A percentile compares a stretch with the other conserved stretches of the same genome.
Conservation (phyloP, 2,113 vertebrate genomes). For the Cichladusa arquata region DNA sequence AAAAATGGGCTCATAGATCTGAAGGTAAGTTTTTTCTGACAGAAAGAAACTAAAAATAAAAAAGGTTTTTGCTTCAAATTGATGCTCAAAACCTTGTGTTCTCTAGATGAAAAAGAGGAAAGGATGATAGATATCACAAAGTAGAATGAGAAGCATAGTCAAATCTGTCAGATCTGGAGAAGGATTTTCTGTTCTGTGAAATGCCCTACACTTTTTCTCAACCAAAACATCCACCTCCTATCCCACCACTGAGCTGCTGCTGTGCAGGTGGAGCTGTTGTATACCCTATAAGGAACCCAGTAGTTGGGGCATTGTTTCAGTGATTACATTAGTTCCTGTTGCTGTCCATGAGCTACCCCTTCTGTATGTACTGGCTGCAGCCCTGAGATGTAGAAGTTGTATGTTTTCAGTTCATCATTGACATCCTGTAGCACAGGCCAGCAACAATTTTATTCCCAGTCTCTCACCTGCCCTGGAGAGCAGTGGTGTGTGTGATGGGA, state of each 20-base stretch:
- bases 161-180: background rate
- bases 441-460: background rate
- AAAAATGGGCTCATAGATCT: constrained; percentile 88
- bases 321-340: accelerated
- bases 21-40: constrained; percentile 73
- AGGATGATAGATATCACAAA: background rate
- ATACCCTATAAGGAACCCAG: background rate
- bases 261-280: background rate
- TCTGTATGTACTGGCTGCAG: background rate
- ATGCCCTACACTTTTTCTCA: background rate
- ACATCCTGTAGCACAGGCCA: background rate
- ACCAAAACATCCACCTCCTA: background rate
- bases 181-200: background rate
- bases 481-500: accelerated
- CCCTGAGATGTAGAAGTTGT: background rate
- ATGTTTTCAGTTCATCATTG: accelerated
- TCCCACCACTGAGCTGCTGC: accelerated
- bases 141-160: background rate
- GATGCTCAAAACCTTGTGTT: background rate
- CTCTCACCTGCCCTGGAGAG: background rate
- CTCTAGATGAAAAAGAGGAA: background rate
- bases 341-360: background rate
- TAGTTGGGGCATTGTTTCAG: background rate
- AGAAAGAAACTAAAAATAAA: background rate
- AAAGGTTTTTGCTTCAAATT: background rate